Evolutionary conservation across 2,888 invertebrate species (phyloP), one percentile per base, ranked within the genome.

Genomic region (Drosophila imparisetae): DNA sequence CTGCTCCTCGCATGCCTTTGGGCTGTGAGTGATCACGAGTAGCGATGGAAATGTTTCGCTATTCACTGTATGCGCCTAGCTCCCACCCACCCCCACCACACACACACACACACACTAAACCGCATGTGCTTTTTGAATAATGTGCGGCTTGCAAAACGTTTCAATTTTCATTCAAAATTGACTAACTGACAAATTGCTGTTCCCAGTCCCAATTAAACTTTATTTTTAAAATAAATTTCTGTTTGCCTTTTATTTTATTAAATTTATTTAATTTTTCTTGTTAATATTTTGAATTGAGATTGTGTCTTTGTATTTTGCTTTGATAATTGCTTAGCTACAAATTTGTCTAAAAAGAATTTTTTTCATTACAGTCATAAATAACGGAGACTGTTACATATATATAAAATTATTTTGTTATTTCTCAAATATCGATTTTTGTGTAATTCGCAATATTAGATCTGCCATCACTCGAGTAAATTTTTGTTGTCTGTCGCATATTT

Each of bases 121-220:
- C 66, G 29, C 66, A 66, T 32, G 48, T 48, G 38, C 30, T 34
- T 48, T 60, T 40, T 67, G 66, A 65, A 40, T 62, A 69, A 66
- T 66, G 65, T 50, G 50, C 36, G 74, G 65, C 21, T 59, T 36
- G 10, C 15, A 63, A 62, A 74, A 52, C 59, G 49, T 42, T 75
- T 75, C 57, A 63, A 66, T 66, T 61, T 49, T 45, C 27, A 71
- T 75, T 70, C 32, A 13, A 13, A 32, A 50, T 57, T 61, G 45
- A 53, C 53, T 38, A 32, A 49, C 67, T 36, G 61, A 61, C 30
- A 50, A 69, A 55, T 48, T 52, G 45, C 34, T 59, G 24, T 21
- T 36, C 24, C 24, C 29, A 45, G 18, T n/a, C 13, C 21, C 60
- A 45, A 36, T 45, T 36, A 34, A 38, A 49, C 18, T 27, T 24